Base-by-base conservation (phyloP, 2,113 vertebrate species). In the Scomber colias region DNA sequence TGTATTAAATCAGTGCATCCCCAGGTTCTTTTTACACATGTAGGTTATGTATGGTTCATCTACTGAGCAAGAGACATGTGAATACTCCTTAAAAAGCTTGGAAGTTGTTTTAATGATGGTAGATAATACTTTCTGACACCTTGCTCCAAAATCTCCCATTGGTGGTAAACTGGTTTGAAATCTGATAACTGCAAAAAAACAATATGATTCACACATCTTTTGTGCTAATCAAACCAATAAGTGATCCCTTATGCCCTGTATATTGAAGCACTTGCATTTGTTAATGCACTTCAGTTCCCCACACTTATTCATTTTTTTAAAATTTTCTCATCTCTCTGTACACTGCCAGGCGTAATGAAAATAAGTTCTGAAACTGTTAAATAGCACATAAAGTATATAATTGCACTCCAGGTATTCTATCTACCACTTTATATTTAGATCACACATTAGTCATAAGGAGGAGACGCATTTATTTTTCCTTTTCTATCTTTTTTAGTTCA, bases 341-440 rank as follows among this genome's bases (percentile, higher is more conserved):
- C 21, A 27, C 14, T 54, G 24, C 27, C 17, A 12, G 62, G 16
- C 11, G 48, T 31, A 21, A 50, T 40, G 64, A 27, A 63, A 76
- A 31, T 57, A 53, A 46, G 35, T 68, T 27, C 50, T 55, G 11
- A 54, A 45, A 44, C 60, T 40, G 35, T 60, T 21, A 44, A 51
- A 27, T 51, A 11, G 12, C 12, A 19, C 67, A 62, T 24, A 11
- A 78, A 31, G 13, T 16, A 4, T 24, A 55, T 51, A 13, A 59
- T 63, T 69, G 53, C 54, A 50, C 76, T 77, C 44, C 70, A 79
- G 54, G 61, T 76, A 71, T 45, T 53, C 57, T 62, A 30, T 71
- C 70, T 63, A 51, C 14, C 54, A 59, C 77, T 70, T 77, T 54
- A 68, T 60, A 53, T 73, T 70, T 72, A 73, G 19, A 65, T 46